Evolutionary conservation across 2,888 invertebrate genomes (phyloP).

Genomic region (Syritta pipiens): DNA sequence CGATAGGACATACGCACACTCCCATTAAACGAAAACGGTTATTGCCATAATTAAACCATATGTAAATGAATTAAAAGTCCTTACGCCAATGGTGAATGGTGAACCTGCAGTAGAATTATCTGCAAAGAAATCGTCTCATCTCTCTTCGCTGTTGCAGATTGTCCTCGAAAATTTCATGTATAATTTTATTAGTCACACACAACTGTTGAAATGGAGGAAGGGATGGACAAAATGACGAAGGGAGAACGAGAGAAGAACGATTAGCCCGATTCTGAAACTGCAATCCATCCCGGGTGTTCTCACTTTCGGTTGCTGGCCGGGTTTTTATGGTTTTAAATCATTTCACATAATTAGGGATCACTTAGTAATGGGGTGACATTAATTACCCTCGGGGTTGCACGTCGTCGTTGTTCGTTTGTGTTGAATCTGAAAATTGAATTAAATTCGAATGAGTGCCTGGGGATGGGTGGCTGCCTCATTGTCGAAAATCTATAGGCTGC

Average conservation of each 20-base stretch:
- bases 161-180: constrained; percentile 60
- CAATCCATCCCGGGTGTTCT: constrained; percentile 41
- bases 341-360: constrained; percentile 80
- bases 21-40: constrained; percentile 45
- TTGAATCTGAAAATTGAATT: constrained; percentile 53
- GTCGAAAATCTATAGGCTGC: not conserved
- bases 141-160: constrained; percentile 8
- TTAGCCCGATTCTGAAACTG: constrained; percentile 26
- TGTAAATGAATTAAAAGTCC: constrained; percentile 23
- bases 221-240: constrained; percentile 13
- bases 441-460: constrained; percentile 37
- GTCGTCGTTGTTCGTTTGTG: constrained; percentile 26
- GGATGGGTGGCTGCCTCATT: constrained; percentile 2
- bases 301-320: constrained; percentile 60
- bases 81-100: not conserved
- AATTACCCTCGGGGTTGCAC: constrained; percentile 76
- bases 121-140: constrained; percentile 15
- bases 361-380: constrained; percentile 80
- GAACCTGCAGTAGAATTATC: constrained; percentile 46
- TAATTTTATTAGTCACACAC: constrained; percentile 69
- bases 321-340: constrained; percentile 75
- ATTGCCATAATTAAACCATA: constrained; percentile 60
- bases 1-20: not conserved
- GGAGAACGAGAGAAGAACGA: no score
- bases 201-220: constrained; percentile 52